Base-by-base conservation (phyloP, 2,888 invertebrate species). In the Idaea biselata region DNA sequence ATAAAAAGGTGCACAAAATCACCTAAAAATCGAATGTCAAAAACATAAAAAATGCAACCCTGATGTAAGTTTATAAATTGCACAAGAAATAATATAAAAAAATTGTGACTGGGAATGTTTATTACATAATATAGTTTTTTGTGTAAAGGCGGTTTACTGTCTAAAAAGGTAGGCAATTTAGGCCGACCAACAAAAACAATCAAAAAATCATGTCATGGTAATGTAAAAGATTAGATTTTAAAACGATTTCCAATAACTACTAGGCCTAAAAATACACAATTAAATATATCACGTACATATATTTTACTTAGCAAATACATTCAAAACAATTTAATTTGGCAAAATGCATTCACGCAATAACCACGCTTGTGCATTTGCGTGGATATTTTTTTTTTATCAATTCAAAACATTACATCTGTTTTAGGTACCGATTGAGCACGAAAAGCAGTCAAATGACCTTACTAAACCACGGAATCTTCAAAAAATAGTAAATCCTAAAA, bases 1-100 rank as follows among this genome's bases (percentile, higher is more conserved):
- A 74, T 73, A 83, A 88, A 82, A 84, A 84, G 78, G 87, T 88
- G 88, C 84, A 72, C 63, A 63, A 65, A 62, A 69, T 65, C 62
- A 69, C 64, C 62, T 63, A 60, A 65, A 55, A 56, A 63, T 62
- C 33, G 55, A 54, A 68, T 68, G 61, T 65, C 62, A 63, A 58
- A 65, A 68, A 64, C 60, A 55, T 60, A 60, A 64, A 64, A 60
- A 16, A 56, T 61, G 56, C 59, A 62, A 66, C 60, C 64, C 60
- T 71, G 60, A 61, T 62, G 57, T 64, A 61, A 61, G 57, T 64
- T 32, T 18, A 7, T n/a, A 57, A 56, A 68, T 68, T 67, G 66
- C 64, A 72, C 63, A 63, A 62, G 2, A 64, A 67, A 67, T 44
- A n/a, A 61, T 57, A 61, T 56, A 63, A 25, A 63, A 61, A 64